phyloP scores from a whole-genome alignment of 92 coral and sea anemone species.

The Zoanthus sansibaricus region DNA sequence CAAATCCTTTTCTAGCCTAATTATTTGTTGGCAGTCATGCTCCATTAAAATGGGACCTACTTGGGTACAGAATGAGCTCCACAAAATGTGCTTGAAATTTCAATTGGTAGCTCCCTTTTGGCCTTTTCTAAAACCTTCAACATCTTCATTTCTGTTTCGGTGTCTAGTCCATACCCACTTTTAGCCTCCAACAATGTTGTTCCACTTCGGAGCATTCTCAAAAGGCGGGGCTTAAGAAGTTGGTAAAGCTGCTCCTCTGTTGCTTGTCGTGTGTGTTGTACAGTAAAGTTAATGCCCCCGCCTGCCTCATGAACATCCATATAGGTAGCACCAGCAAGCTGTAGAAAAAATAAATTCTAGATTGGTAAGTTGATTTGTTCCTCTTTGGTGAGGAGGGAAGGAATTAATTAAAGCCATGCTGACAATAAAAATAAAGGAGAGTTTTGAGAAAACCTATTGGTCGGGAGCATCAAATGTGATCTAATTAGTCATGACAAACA shows the following conservation, averaged over 20 bases:
- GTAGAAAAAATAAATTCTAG: neutral
- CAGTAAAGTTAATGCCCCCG: conserved; percentile 96
- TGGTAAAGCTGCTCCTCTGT: conserved; percentile 86
- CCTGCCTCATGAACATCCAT: conserved; percentile 97
- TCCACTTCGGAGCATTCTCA: conserved; percentile 87
- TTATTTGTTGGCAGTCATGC: neutral
- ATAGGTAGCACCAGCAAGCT: conserved; percentile 99
- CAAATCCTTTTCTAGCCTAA: neutral
- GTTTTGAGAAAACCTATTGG: too few species aligned
- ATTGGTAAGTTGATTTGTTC: neutral
- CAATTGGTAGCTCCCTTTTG: conserved; percentile 84
- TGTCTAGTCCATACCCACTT: conserved; percentile 97
- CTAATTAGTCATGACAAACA: too few species aligned
- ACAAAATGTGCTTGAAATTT: conserved; percentile 96
- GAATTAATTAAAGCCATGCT: too few species aligned
- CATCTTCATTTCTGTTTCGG: conserved; percentile 92
- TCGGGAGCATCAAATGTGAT: too few species aligned
- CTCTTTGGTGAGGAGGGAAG: too few species aligned
- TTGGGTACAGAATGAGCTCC: conserved; percentile 97
- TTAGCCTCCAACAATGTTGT: conserved; percentile 96
- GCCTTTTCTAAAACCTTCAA: conserved; percentile 90
- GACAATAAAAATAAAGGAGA: too few species aligned
- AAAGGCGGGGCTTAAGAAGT: conserved; percentile 75
- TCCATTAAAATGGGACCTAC: conserved; percentile 51
- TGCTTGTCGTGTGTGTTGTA: conserved; percentile 87